Conservation (phyloP, 2,888 invertebrate species). For the Trichopria drosophilae region DNA sequence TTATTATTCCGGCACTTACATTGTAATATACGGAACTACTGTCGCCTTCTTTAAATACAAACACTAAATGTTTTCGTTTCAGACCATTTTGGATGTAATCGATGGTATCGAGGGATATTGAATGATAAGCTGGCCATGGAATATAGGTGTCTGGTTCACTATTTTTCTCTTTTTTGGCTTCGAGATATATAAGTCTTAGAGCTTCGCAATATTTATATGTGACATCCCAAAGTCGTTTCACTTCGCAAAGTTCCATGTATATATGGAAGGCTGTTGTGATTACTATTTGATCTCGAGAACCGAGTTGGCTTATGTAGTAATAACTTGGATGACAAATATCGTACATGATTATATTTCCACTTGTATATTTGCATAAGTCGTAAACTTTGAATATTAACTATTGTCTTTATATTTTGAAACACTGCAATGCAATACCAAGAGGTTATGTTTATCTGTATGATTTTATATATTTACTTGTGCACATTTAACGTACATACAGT, state of each 20-base stretch:
- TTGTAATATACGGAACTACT: conserved; percentile 52
- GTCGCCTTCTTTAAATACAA: conserved; percentile 53
- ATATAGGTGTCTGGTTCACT: conserved; percentile 55
- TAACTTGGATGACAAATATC: too few relatives aligned
- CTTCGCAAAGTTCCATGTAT: conserved; percentile 63
- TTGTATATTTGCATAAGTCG: too few relatives aligned
- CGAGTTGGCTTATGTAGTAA: conserved; percentile 57
- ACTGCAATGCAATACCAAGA: too few relatives aligned
- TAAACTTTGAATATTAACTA: too few relatives aligned
- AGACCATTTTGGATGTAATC: conserved; percentile 57
- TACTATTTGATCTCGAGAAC: conserved; percentile 57
- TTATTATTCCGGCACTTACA: conserved; percentile 46
- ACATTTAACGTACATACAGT: too few relatives aligned
- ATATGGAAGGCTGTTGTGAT: conserved; percentile 61
- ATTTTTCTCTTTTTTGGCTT: conserved; percentile 54
- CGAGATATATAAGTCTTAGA: conserved; percentile 57
- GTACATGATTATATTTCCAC: too few relatives aligned
- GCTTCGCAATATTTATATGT: conserved; percentile 56
- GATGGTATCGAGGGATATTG: conserved; percentile 55
- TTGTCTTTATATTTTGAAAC: too few relatives aligned
- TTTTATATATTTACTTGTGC: too few relatives aligned
- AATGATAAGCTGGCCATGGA: conserved; percentile 55
- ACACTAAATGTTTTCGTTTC: conserved; percentile 46
- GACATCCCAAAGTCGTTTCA: conserved; percentile 60
- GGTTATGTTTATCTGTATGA: too few relatives aligned